Evolutionary conservation across 2,888 invertebrate species (phyloP).

Genomic region (Drosophila maculinotata): DNA sequence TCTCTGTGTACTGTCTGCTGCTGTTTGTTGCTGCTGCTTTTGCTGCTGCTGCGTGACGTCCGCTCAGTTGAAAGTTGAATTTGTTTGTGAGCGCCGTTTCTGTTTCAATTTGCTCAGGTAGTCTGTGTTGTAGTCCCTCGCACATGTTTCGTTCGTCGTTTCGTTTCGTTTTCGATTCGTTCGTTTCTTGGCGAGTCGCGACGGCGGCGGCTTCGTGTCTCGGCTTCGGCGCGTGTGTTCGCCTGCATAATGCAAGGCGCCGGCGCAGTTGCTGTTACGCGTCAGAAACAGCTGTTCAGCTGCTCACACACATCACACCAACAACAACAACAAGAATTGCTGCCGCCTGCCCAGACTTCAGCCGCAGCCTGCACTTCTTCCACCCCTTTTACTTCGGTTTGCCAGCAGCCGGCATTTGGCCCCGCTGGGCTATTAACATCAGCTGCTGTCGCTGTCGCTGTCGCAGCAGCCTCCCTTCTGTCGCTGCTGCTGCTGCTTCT

Average conservation of each 20-base stretch:
- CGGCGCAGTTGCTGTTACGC: slow-evolving; percentile 62
- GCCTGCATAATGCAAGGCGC: slow-evolving; percentile 64
- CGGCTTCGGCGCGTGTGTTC: slow-evolving; percentile 40
- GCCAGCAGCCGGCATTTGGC: slow-evolving; percentile 74
- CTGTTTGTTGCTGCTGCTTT: slow-evolving; percentile 13
- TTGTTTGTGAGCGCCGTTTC: slow-evolving; percentile 67
- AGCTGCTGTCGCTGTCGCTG: slow-evolving; percentile 68
- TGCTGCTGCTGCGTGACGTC: slow-evolving; percentile 58
- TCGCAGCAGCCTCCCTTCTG: slow-evolving; percentile 44
- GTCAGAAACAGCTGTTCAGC: slow-evolving; percentile 75
- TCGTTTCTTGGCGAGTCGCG: slow-evolving; percentile 8
- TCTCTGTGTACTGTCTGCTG: slow-evolving; percentile 10
- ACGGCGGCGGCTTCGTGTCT: slow-evolving; percentile 28
- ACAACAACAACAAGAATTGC: slow-evolving; percentile 19
- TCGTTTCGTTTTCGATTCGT: slow-evolving; percentile 8
- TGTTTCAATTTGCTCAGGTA: slow-evolving; percentile 61
- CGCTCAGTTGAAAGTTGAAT: slow-evolving; percentile 69
- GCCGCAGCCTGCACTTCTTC: slow-evolving; percentile 54
- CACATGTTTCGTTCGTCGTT: slow-evolving; percentile 31
- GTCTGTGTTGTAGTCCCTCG: slow-evolving; percentile 18
- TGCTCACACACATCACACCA: slow-evolving; percentile 25
- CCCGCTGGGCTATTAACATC: slow-evolving; percentile 81
- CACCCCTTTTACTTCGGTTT: slow-evolving; percentile 43
- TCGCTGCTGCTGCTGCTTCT: slow-evolving; percentile 8
- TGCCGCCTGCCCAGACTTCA: slow-evolving; percentile 64